Evolutionary conservation across 2,113 vertebrate species (phyloP).

Genomic region (Neolamprologus kungweensis): DNA sequence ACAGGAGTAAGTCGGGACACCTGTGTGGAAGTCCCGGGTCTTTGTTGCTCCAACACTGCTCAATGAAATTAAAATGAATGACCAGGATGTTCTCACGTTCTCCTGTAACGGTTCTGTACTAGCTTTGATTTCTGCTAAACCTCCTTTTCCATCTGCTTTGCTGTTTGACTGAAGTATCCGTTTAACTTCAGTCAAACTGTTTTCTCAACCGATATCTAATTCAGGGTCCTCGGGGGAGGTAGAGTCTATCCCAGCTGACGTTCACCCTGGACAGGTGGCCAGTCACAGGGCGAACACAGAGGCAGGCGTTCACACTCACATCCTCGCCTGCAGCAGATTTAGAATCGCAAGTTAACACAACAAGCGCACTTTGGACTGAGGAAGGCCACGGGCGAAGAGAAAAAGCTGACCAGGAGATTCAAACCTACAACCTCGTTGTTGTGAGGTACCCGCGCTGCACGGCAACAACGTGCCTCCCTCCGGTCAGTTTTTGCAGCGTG

Average conservation of each 20-base stretch:
- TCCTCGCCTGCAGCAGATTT: not conserved
- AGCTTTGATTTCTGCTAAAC: not conserved
- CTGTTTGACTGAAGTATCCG: not conserved
- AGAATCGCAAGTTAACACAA: not conserved
- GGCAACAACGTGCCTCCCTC: not conserved
- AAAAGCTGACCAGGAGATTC: not conserved
- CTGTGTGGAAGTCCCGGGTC: not conserved
- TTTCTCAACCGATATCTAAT: not conserved
- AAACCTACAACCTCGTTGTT: not conserved
- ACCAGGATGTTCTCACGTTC: not conserved
- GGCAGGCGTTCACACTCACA: not conserved
- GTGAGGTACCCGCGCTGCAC: rapidly evolving
- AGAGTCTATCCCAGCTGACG: not conserved
- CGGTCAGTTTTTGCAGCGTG: not conserved
- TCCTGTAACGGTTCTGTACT: not conserved
- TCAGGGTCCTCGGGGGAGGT: rapidly evolving
- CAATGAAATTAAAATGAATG: not conserved
- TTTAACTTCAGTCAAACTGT: not conserved
- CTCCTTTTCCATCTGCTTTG: not conserved
- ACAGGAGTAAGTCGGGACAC: not conserved
- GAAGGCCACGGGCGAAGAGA: not conserved
- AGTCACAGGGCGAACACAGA: not conserved
- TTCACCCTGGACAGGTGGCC: not conserved
- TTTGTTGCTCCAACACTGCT: not conserved
- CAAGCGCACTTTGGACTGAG: rapidly evolving